These are phyloP conservation scores for Turnix velox DNA, from an alignment of 2,113 vertebrate species.

Conservation along the genomic window DNA sequence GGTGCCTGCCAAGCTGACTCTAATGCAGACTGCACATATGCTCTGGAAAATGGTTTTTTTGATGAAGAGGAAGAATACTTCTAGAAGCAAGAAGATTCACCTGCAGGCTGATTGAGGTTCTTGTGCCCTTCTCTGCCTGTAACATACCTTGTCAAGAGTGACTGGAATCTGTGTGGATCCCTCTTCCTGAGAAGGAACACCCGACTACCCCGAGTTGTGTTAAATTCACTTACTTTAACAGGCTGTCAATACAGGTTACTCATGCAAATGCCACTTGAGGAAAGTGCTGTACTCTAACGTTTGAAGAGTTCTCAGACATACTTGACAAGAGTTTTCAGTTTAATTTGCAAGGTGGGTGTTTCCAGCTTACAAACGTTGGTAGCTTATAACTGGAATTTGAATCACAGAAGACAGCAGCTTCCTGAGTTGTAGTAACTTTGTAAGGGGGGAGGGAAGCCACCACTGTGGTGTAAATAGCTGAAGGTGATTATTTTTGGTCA, in stretches of 20 bases:
- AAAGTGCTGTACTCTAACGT: conserved; percentile 2
- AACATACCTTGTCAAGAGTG: not conserved
- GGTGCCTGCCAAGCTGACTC: conserved; percentile 92
- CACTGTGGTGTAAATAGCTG: conserved; percentile 8
- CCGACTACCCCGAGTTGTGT: not conserved
- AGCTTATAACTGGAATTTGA: conserved; percentile 52
- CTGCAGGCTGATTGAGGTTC: conserved; percentile 2
- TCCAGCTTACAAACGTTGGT: not conserved
- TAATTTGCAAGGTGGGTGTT: conserved; percentile 39
- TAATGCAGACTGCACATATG: conserved; percentile 78
- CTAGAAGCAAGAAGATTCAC: conserved; percentile 59
- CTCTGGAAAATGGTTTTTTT: conserved; percentile 92
- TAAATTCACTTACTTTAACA: conserved; percentile 19
- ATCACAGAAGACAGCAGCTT: not conserved
- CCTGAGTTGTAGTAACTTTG: not conserved
- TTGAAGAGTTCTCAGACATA: not conserved
- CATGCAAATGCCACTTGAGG: conserved; percentile 48
- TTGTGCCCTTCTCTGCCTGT: conserved; percentile 3
- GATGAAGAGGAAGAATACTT: conserved; percentile 94
- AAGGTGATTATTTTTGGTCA: not conserved
- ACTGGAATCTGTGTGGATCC: conserved; percentile 72
- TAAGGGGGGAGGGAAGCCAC: not conserved
- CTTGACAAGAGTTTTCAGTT: conserved; percentile 20
- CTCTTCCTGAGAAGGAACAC: not conserved
- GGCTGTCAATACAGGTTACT: conserved; percentile 26